Conservation (phyloP, 2,113 vertebrate genomes). For the Hippolais icterina region DNA sequence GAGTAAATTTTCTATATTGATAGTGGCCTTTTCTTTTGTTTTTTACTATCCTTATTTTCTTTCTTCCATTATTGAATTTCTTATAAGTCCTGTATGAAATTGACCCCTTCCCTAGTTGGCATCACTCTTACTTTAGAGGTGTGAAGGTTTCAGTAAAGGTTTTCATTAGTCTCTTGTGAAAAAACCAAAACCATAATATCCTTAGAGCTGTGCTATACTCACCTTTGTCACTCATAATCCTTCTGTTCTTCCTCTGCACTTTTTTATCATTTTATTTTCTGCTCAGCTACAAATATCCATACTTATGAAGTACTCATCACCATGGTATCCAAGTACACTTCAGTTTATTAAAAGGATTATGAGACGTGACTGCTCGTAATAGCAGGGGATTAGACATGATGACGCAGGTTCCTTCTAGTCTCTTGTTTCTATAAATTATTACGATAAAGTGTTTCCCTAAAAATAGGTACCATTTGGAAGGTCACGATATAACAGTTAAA, state of each 20-base stretch:
- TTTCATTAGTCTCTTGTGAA: background rate
- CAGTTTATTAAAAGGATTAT: slow-evolving; percentile 34
- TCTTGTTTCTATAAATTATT: background rate
- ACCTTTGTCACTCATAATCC: background rate
- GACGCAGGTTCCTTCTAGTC: background rate
- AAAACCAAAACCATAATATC: background rate
- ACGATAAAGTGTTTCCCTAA: background rate
- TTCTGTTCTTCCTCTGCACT: background rate
- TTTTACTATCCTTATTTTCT: background rate
- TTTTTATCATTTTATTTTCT: background rate
- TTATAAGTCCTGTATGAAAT: background rate
- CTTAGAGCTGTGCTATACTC: background rate
- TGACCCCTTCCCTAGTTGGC: background rate
- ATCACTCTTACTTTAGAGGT: background rate
- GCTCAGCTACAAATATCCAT: background rate
- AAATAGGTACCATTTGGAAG: background rate
- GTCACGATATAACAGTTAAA: background rate
- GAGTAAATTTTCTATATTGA: background rate
- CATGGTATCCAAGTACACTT: slow-evolving; percentile 17
- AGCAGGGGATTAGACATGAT: background rate
- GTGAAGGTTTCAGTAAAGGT: background rate
- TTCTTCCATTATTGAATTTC: background rate
- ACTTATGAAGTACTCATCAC: slow-evolving; percentile 31
- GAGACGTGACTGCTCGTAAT: background rate
- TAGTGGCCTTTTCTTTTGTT: background rate